phyloP scores from a whole-genome alignment of 2,113 vertebrate genomes.

The Micromys minutus region DNA sequence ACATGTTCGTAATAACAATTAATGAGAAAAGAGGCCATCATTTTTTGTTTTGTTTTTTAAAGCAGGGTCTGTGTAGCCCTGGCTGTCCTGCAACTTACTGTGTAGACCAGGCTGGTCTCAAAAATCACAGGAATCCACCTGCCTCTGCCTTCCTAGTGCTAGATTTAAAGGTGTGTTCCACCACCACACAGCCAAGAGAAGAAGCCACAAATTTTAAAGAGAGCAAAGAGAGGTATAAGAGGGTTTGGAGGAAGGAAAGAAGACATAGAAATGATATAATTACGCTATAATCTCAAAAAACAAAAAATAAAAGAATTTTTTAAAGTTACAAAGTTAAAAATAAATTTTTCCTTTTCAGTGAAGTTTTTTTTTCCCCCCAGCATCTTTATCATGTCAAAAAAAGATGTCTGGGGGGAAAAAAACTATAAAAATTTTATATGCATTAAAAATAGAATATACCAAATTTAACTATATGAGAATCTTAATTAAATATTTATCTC shows the following conservation, averaged over 20 bases:
- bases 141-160: neutral
- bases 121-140: neutral
- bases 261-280: neutral
- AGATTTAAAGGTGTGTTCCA: neutral
- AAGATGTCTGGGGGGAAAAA: neutral
- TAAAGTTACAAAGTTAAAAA: slow-evolving; percentile 11
- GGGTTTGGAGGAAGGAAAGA: neutral
- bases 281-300: neutral
- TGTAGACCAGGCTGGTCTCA: neutral
- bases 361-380: neutral
- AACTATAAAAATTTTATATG: neutral
- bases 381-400: neutral
- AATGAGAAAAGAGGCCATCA: neutral
- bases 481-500: slow-evolving; percentile 15
- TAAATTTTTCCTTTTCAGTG: neutral
- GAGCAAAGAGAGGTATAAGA: neutral
- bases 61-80: neutral
- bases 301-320: neutral
- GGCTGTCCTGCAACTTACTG: neutral
- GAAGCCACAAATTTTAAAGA: neutral
- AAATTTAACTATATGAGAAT: slow-evolving; percentile 43
- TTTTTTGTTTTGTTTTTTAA: too few species aligned
- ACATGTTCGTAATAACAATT: neutral
- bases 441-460: neutral
- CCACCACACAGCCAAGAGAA: neutral